Conservation (phyloP, 2,888 invertebrate species). For the Hemaris fuciformis region DNA sequence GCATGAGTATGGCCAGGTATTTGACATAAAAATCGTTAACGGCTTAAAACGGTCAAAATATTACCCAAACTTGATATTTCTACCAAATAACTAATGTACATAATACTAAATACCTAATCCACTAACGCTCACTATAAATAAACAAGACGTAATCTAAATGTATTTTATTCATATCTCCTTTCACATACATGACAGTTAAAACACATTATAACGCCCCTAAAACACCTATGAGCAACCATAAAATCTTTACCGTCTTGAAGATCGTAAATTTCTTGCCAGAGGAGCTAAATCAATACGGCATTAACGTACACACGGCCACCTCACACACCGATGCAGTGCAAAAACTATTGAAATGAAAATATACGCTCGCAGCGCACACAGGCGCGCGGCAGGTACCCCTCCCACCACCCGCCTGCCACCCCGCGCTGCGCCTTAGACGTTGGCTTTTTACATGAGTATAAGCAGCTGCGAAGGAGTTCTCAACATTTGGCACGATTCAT, state of each 20-base stretch:
- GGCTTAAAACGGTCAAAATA: too few species aligned
- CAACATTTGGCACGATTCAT: conserved; percentile 46
- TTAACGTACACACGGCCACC: conserved; percentile 70
- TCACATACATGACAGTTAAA: too few species aligned
- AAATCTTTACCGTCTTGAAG: conserved; percentile 50
- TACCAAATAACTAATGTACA: too few species aligned
- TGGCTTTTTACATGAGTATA: conserved; percentile 79
- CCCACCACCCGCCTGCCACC: conserved; percentile 36
- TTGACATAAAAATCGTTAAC: too few species aligned
- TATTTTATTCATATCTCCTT: too few species aligned
- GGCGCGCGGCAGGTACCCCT: conserved; percentile 55
- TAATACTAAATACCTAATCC: too few species aligned
- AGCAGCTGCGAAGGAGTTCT: conserved; percentile 55
- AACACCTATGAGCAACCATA: conserved; percentile 15
- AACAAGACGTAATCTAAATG: too few species aligned
- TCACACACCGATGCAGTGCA: conserved; percentile 67
- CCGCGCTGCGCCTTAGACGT: conserved; percentile 73
- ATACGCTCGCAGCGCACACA: conserved; percentile 71
- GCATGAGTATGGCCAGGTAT: too few species aligned
- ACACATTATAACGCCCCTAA: too few species aligned
- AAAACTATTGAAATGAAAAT: conserved; percentile 81
- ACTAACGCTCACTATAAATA: too few species aligned
- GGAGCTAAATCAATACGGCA: conserved; percentile 74
- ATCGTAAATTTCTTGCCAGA: conserved; percentile 66
- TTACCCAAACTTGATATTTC: too few species aligned